Percentiles rank a stretch among this genome's conserved stretches.
These are phyloP conservation scores for Pempheris klunzingeri DNA, from an alignment of 2,797 vertebrate genomes.

Conservation along the genomic window DNA sequence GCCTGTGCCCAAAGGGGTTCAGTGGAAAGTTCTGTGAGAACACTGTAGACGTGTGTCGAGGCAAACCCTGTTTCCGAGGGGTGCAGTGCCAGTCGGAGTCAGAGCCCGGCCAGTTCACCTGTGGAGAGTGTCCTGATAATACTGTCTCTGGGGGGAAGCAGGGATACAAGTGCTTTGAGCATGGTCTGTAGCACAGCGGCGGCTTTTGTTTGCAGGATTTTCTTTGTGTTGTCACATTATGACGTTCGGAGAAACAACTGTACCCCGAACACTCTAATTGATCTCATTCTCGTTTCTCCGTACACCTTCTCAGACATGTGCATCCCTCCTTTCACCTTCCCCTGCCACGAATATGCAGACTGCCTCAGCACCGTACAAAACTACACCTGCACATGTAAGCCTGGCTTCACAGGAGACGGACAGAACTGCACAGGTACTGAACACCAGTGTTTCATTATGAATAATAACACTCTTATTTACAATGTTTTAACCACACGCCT, in stretches of 20 bases:
- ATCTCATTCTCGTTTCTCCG: not conserved
- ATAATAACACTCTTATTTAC: not conserved
- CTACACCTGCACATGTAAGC: conserved; percentile 85
- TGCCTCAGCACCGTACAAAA: conserved; percentile 82
- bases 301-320: conserved; percentile 83
- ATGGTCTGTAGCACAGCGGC: conserved; percentile 72
- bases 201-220: not conserved
- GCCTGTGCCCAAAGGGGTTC: conserved; percentile 84
- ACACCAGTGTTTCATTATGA: not conserved
- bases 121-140: conserved; percentile 81
- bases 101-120: conserved; percentile 74
- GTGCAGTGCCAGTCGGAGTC: conserved; percentile 75
- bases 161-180: conserved; percentile 89
- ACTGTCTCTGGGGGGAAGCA: conserved; percentile 71
- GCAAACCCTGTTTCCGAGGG: conserved; percentile 85
- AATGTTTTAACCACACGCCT: not conserved
- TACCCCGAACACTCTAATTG: too few species aligned
- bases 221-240: not conserved
- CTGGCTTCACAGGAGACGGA: conserved; percentile 84
- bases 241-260: not conserved
- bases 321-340: conserved; percentile 83
- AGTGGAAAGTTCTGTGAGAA: conserved; percentile 84
- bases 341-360: conserved; percentile 85
- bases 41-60: conserved; percentile 77
- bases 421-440: conserved; percentile 85